These are phyloP conservation scores for Suncus etruscus DNA, from an alignment of 2,113 vertebrate species.

Conservation along the genomic window DNA sequence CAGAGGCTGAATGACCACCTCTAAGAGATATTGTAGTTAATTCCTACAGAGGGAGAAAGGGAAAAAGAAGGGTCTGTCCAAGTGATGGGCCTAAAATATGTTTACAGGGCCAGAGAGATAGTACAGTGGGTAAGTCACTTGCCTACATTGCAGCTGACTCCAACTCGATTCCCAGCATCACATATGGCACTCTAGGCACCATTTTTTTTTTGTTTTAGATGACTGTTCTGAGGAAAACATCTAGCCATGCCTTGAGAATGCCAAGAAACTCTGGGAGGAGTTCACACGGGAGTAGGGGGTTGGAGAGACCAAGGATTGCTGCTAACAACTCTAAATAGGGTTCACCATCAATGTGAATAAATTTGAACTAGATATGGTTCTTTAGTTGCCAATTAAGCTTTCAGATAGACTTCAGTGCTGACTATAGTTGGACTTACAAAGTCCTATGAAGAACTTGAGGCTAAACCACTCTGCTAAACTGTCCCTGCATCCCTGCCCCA, in stretches of 20 bases:
- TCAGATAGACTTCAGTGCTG: neutral
- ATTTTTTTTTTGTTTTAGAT: neutral
- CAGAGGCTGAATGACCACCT: slow-evolving; percentile 60
- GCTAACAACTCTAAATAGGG: neutral
- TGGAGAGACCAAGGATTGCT: neutral
- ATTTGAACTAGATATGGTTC: neutral
- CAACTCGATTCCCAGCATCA: too few relatives aligned
- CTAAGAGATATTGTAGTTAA: slow-evolving; percentile 17
- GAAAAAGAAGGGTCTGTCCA: neutral
- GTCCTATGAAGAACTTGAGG: neutral
- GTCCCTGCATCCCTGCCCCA: neutral
- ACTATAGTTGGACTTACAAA: neutral
- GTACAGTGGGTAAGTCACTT: too few relatives aligned
- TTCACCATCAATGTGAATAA: neutral
- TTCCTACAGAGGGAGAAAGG: neutral
- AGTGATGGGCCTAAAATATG: neutral
- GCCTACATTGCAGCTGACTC: too few relatives aligned
- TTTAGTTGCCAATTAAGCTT: neutral
- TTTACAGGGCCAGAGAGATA: neutral
- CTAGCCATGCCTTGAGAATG: neutral
- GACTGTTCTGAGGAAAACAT: neutral
- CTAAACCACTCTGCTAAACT: neutral
- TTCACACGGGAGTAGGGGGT: neutral
- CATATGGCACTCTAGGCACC: too few relatives aligned
- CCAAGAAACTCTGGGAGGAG: neutral